Percentiles rank a stretch among this genome's conserved stretches.
Conservation (phyloP, 2,888 invertebrate species). For the Pherbina coryleti region DNA sequence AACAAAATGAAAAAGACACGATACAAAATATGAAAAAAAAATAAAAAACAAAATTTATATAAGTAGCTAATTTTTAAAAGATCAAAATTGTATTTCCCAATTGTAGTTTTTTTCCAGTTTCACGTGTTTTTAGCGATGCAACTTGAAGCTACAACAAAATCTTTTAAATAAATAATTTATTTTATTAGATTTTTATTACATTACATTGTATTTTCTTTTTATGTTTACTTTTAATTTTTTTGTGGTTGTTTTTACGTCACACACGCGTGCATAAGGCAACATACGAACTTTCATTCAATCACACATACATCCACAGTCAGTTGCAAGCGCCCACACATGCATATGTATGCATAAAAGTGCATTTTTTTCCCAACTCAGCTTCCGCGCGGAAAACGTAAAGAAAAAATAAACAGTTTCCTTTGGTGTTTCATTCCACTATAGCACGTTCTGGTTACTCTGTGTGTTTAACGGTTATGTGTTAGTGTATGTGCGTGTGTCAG, state of each 20-base stretch:
- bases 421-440: slow-evolving; percentile 10
- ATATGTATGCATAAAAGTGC: background rate
- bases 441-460: slow-evolving; percentile 23
- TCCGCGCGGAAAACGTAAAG: background rate
- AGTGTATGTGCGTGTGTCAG: slow-evolving; percentile 6
- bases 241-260: background rate
- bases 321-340: slow-evolving; percentile 9
- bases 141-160: slow-evolving; percentile 12
- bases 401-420: slow-evolving; percentile 16
- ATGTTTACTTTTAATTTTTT: background rate
- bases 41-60: too few species aligned
- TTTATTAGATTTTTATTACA: background rate
- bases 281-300: slow-evolving; percentile 18
- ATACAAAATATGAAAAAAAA: too few species aligned
- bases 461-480: slow-evolving; percentile 37
- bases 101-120: too few species aligned
- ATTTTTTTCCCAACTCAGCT: background rate
- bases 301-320: slow-evolving; percentile 10
- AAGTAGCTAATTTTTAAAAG: too few species aligned
- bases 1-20: too few species aligned
- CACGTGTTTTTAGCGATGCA: slow-evolving; percentile 3
- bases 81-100: too few species aligned
- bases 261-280: slow-evolving; percentile 31
- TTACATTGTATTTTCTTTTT: background rate
- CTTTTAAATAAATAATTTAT: slow-evolving; percentile 17